Base-by-base conservation (phyloP, 2,888 invertebrate genomes). In the Podotricha telesiphe region DNA sequence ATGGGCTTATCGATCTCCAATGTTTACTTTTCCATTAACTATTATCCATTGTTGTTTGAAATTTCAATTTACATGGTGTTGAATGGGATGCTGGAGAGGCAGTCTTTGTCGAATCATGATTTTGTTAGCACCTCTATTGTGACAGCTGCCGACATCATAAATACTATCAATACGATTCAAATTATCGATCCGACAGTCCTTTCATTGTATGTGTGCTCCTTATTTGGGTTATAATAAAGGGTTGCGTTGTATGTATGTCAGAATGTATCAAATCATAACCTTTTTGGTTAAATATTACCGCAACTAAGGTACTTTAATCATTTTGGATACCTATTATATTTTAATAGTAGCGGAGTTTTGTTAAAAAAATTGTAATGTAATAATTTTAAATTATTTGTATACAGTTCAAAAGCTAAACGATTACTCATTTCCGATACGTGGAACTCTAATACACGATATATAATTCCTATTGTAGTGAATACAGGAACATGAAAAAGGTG, bases 11-110 rank as follows among this genome's bases (percentile, higher is more conserved):
- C 69, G 64, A 68, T 73, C 70, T 56, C 56, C 53, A 68, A 50
- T 73, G 71, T 73, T 77, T 74, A 73, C 70, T 73, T 73, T 72
- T 73, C 67, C 64, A 66, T 73, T 67, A 76, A 73, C 71, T 68
- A 75, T 72, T 72, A 74, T 77, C 77, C 72, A 79, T 83, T 84
- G 82, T 83, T 75, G 69, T 66, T 70, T 77, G 72, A 73, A 73
- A 77, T 75, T 81, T 80, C 78, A 80, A 82, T 82, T 80, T 67
- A 70, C 65, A 70, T 58, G 51, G 67, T 67, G 53, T 48, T 62
- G 62, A 62, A 62, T 20, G 34, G 48, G 48, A 47, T 47, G 19
- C 19, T 19, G 17, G 67, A 50, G 67, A 72, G 74, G 73, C 71
- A 76, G 73, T 74, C 74, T 73, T 74, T 67, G 71, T 58, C 80